phyloP scores from a whole-genome alignment of 2,888 invertebrate genomes.

The Strigamia crassipes region DNA sequence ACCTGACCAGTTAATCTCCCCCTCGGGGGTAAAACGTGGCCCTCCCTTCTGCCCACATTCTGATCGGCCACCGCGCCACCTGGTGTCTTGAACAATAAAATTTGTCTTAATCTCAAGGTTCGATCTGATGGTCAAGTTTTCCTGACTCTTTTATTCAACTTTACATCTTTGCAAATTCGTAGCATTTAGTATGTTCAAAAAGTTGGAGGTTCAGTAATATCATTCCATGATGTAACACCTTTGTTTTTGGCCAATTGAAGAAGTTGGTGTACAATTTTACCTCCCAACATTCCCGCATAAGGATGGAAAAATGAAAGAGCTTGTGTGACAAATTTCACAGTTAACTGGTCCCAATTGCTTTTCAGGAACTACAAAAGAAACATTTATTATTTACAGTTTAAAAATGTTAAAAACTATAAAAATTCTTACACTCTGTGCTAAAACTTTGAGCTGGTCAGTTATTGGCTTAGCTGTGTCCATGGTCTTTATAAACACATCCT shows the following conservation, averaged over 20 bases:
- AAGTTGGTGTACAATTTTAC: neutral
- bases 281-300: neutral
- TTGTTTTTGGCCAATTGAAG: neutral
- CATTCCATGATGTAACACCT: neutral
- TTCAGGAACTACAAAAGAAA: neutral
- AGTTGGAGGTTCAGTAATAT: neutral
- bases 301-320: constrained; percentile 7
- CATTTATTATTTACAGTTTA: neutral
- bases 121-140: too few relatives aligned
- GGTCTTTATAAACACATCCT: neutral
- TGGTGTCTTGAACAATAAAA: too few relatives aligned
- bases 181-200: too few relatives aligned
- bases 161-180: too few relatives aligned
- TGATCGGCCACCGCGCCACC: too few relatives aligned
- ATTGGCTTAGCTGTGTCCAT: neutral
- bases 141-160: too few relatives aligned
- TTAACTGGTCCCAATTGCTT: neutral
- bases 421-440: too few relatives aligned
- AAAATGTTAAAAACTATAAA: neutral
- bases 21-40: too few relatives aligned
- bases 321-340: neutral
- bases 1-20: too few relatives aligned
- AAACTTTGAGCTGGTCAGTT: neutral
- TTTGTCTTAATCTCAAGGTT: too few relatives aligned
- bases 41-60: too few relatives aligned